These are phyloP conservation scores for Acanthoscelides obtectus DNA, from an alignment of 2,888 invertebrate genomes.

Conservation along the genomic window DNA sequence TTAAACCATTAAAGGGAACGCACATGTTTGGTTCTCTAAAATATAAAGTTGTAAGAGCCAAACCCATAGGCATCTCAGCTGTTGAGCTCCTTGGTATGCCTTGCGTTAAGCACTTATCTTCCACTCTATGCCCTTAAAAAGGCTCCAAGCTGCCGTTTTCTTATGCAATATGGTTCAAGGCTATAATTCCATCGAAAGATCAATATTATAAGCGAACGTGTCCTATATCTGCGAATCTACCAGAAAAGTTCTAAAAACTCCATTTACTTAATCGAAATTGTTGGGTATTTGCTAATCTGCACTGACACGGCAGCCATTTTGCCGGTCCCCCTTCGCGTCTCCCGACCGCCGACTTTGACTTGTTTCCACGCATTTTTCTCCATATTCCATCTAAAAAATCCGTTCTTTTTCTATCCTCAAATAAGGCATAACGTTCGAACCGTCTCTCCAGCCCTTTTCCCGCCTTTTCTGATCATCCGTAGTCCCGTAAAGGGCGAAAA, in stretches of 20 bases:
- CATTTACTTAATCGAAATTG: background rate
- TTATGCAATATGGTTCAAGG: background rate
- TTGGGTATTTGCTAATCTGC: constrained; percentile 22
- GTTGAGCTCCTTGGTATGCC: too few species aligned
- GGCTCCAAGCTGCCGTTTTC: background rate
- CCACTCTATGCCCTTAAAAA: background rate
- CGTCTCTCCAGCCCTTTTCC: constrained; percentile 7
- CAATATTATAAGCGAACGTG: background rate
- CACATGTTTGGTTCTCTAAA: too few species aligned
- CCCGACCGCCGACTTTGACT: constrained; percentile 39
- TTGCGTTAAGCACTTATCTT: too few species aligned
- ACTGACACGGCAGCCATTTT: constrained; percentile 43
- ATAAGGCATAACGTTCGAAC: constrained; percentile 19
- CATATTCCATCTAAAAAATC: constrained; percentile 26
- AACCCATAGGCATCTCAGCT: too few species aligned
- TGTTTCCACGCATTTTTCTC: constrained; percentile 31
- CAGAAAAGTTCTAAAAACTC: background rate
- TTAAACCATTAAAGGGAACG: too few species aligned
- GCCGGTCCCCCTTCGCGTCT: constrained; percentile 36
- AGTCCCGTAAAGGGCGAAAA: constrained; percentile 22
- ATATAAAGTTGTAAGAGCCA: too few species aligned
- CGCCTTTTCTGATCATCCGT: background rate
- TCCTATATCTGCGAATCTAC: background rate
- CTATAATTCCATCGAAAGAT: background rate
- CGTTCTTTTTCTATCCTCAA: constrained; percentile 31